Evolutionary conservation across 2,888 invertebrate species (phyloP).

Genomic region (Eueremaeus valkanovi): DNA sequence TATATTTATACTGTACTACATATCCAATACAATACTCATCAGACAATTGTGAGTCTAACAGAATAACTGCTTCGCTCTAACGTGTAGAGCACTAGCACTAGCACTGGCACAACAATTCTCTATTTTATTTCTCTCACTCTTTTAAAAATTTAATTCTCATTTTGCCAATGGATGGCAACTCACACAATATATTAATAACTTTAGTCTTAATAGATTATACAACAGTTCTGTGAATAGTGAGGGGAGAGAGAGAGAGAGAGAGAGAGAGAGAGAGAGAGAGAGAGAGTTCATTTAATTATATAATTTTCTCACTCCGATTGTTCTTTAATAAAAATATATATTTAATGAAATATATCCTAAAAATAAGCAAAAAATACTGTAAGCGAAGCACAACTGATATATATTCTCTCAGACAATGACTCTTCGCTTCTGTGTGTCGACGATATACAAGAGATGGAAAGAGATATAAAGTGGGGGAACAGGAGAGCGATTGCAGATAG

Average conservation of each 20-base stretch:
- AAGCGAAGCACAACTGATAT: neutral
- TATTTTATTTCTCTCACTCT: neutral
- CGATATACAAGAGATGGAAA: no score
- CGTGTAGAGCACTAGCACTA: neutral
- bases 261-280: neutral
- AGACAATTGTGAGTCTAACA: neutral
- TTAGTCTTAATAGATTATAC: slow-evolving; percentile 29
- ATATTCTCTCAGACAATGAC: neutral
- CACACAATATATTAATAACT: slow-evolving; percentile 27
- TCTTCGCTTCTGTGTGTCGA: neutral
- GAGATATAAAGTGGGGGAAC: neutral
- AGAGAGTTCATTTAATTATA: slow-evolving; percentile 33
- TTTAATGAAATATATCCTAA: neutral
- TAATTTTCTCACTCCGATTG: slow-evolving; percentile 17
- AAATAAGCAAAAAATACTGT: neutral
- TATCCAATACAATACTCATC: no score
- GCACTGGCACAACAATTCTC: neutral
- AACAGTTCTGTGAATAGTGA: neutral
- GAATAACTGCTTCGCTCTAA: neutral
- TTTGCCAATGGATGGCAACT: slow-evolving; percentile 32
- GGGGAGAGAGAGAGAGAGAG: neutral
- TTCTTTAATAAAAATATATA: slow-evolving; percentile 17
- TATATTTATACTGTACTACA: no score
- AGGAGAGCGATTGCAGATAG: neutral
- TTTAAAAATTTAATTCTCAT: slow-evolving; percentile 35